phyloP scores from a whole-genome alignment of 2,797 vertebrate species.

The Artibeus lituratus region DNA sequence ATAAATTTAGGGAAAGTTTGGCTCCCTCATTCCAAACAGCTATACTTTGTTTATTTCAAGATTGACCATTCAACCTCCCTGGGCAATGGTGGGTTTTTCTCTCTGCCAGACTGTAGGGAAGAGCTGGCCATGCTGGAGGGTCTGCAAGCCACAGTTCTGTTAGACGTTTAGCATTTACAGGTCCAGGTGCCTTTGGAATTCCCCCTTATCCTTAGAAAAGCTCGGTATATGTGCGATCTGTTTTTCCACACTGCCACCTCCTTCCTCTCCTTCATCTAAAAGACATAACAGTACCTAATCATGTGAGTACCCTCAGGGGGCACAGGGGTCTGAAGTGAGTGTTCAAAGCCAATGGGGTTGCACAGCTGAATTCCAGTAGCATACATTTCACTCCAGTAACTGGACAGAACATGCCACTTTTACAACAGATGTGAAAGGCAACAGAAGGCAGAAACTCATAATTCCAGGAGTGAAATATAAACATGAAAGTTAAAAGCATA shows the following conservation, averaged over 20 bases:
- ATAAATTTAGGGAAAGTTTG: slow-evolving; percentile 66
- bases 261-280: neutral
- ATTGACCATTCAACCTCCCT: slow-evolving; percentile 47
- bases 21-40: slow-evolving; percentile 40
- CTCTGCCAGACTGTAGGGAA: slow-evolving; percentile 40
- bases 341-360: neutral
- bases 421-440: neutral
- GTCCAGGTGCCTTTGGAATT: neutral
- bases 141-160: neutral
- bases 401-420: neutral
- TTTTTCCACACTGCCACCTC: neutral
- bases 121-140: neutral
- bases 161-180: neutral
- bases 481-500: neutral
- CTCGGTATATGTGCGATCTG: neutral
- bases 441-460: neutral
- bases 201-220: neutral
- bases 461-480: neutral
- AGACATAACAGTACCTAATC: neutral
- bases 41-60: slow-evolving; percentile 53
- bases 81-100: slow-evolving; percentile 65
- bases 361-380: neutral
- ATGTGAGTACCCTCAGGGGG: neutral
- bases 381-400: neutral
- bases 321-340: neutral